These are phyloP conservation scores for Drosophila formosana DNA, from an alignment of 2,888 invertebrate genomes.

Conservation along the genomic window DNA sequence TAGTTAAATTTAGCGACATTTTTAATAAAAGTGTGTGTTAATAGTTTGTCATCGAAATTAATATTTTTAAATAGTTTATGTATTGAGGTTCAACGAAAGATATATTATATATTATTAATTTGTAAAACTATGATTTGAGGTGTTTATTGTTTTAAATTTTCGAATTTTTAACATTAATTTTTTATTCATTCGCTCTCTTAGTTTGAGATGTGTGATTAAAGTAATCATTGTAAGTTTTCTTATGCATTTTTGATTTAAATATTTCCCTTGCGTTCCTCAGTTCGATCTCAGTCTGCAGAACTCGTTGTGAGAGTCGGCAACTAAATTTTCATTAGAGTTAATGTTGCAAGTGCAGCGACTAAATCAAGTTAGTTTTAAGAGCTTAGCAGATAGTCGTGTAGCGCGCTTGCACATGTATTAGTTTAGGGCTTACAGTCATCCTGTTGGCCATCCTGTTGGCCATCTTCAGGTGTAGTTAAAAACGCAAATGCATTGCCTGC, in stretches of 20 bases:
- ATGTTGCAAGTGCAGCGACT: conserved; percentile 1
- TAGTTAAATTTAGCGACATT: no score
- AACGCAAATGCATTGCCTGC: conserved; percentile 74
- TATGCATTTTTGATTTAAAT: not conserved
- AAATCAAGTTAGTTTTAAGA: conserved; percentile 14
- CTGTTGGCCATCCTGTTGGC: conserved; percentile 48
- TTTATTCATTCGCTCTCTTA: no score
- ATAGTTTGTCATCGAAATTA: no score
- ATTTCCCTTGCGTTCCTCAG: not conserved
- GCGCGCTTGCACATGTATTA: conserved; percentile 8
- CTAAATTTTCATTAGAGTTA: not conserved
- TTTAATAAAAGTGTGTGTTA: no score
- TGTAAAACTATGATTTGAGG: no score
- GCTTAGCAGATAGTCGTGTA: conserved; percentile 3
- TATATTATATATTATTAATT: no score
- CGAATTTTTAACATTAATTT: no score
- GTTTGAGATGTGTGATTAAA: no score
- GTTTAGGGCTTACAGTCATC: conserved; percentile 24
- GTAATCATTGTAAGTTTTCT: no score
- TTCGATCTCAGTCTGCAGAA: not conserved
- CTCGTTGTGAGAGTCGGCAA: not conserved
- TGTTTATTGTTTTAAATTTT: no score
- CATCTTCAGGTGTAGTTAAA: conserved; percentile 69
- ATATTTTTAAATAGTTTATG: no score
- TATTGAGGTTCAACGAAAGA: no score